A percentile compares a stretch with the other conserved stretches of the same genome.
Conservation (phyloP, 2,797 vertebrate species). For the Garrulus glandarius region DNA sequence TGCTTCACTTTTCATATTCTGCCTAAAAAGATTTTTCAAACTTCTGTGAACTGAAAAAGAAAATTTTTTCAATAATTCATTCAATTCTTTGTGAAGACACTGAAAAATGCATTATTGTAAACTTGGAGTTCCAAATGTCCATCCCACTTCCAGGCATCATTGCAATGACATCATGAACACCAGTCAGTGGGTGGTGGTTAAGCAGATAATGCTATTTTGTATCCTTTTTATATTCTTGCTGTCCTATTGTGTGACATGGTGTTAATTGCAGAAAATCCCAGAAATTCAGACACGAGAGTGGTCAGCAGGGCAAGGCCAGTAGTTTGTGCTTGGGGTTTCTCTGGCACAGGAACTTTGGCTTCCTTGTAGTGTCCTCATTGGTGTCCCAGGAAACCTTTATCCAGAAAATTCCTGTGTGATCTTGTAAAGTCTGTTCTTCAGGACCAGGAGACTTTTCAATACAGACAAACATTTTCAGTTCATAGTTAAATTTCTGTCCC, state of each 20-base stretch:
- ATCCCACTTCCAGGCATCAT: not conserved
- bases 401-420: not conserved
- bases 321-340: not conserved
- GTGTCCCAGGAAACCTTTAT: not conserved
- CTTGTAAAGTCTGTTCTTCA: not conserved
- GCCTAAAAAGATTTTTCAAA: not conserved
- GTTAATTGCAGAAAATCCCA: not conserved
- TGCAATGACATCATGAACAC: not conserved
- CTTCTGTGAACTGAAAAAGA: not conserved
- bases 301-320: not conserved
- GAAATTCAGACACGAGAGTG: not conserved
- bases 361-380: fast-evolving
- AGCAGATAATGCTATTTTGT: not conserved
- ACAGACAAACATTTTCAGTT: not conserved
- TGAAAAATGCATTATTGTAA: not conserved
- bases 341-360: fast-evolving
- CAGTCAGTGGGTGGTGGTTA: not conserved
- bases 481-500: not conserved
- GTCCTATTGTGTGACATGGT: not conserved
- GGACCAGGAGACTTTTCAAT: not conserved
- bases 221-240: not conserved
- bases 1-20: not conserved
- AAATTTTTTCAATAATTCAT: not conserved
- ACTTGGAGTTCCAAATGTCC: not conserved
- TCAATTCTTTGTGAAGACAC: not conserved